phyloP scores from a whole-genome alignment of 2,113 vertebrate species.

The Pseudois nayaur region DNA sequence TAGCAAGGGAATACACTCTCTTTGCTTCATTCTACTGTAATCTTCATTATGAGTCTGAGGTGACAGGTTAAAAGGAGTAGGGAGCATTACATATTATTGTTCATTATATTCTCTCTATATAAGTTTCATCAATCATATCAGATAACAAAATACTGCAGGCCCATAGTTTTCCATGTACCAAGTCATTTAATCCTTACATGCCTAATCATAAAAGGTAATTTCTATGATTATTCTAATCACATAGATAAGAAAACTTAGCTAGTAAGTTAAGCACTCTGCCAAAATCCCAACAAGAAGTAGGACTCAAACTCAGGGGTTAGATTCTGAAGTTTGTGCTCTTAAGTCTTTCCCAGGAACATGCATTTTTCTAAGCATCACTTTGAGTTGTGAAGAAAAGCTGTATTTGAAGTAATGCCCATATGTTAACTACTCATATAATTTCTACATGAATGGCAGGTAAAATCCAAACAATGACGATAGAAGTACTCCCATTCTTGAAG shows the following conservation, averaged over 20 bases:
- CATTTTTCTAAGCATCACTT: background rate
- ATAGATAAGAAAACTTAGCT: background rate
- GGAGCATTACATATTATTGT: background rate
- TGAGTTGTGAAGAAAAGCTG: background rate
- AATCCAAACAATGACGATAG: background rate
- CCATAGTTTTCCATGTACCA: background rate
- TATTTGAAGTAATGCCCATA: background rate
- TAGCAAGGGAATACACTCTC: background rate
- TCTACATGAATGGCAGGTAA: background rate
- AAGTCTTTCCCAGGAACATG: background rate
- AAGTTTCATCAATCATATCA: background rate
- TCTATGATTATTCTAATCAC: background rate
- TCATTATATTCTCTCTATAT: background rate
- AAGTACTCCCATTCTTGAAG: background rate
- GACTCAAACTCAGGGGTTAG: background rate
- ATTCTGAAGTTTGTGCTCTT: background rate
- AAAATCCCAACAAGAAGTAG: background rate
- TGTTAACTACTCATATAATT: background rate
- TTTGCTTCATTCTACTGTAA: background rate
- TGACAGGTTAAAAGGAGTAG: background rate
- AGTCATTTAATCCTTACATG: background rate
- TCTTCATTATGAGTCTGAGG: background rate
- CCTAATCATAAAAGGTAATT: background rate
- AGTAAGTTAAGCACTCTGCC: background rate
- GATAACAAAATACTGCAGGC: background rate